Evolutionary conservation across 1,140 invertebrate genomes (phyloP), one percentile per base, ranked within the genome.

Genomic region (Drosophila grimshawi): DNA sequence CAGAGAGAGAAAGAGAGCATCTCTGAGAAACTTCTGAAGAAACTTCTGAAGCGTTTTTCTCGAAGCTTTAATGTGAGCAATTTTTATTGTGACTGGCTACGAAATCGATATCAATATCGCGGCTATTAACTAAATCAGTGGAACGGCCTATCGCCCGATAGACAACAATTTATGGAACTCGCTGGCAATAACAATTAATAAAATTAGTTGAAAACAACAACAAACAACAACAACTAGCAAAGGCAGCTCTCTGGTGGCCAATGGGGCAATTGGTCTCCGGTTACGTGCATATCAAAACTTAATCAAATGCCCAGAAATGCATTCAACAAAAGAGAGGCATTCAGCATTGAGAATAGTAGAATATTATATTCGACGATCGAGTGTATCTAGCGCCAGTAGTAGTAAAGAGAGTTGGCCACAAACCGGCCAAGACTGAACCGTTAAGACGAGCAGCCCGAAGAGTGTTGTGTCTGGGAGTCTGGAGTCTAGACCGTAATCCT

Each of bases 101-200:
- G 82, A 72, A 88, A 86, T 88, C 80, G 83, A 86, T 86, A 86
- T 80, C 72, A 78, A 67, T 83, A 88, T 88, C 80, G 66, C 80
- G 80, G 85, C 85, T 77, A 86, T 86, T 86, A 86, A 86, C 85
- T 68, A 86, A 86, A 86, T 86, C 83, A 83, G 83, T 86, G 82
- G 64, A 86, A 79, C 83, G 67, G 49, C 79, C 79, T 72, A 86
- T 78, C 82, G 63, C 53, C 43, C 57, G 57, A 63, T 71, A 64
- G 39, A 55, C 69, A 62, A 27, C 56, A 86, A 86, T 86, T 86
- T 86, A 86, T 86, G 80, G 80, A 80, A 80, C 76, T 88, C 69
- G 76, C 60, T 10, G 61, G 83, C 85, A 86, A 86, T 86, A 86
- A 86, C 83, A 86, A 86, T 86, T 86, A 86, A 86, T 86, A 86